Evolutionary conservation across 2,888 invertebrate species (phyloP).

Genomic region (Drosophila testacea): DNA sequence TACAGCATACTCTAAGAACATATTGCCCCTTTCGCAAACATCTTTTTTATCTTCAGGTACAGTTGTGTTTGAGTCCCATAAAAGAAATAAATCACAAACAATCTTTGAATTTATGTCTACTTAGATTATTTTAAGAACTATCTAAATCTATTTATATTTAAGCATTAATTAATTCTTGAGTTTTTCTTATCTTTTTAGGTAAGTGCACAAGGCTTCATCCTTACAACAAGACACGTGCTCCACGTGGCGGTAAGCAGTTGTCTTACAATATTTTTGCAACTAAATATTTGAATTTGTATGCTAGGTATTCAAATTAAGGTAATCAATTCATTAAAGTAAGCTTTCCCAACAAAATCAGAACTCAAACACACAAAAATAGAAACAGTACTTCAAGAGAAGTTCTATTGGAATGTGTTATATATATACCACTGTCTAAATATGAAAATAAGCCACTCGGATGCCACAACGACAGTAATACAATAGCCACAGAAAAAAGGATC

Average conservation of each 20-base stretch:
- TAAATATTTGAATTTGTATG: slow-evolving; percentile 13
- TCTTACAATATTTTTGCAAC: slow-evolving; percentile 30
- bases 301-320: not conserved
- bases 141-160: not conserved
- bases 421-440: not conserved
- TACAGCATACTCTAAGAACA: slow-evolving; percentile 56
- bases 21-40: slow-evolving; percentile 72
- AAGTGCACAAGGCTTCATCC: slow-evolving; percentile 76
- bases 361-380: not conserved
- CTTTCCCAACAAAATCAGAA: not conserved
- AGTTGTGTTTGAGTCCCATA: not conserved
- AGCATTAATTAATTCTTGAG: slow-evolving; percentile 40
- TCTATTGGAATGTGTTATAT: not conserved
- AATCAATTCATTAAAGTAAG: not conserved
- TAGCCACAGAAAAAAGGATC: slow-evolving; percentile 42
- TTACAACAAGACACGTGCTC: slow-evolving; percentile 65
- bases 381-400: not conserved
- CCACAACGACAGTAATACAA: not conserved
- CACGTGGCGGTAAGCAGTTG: slow-evolving; percentile 73
- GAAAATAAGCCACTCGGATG: not conserved
- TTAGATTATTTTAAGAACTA: not conserved
- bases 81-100: slow-evolving; percentile 24
- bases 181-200: slow-evolving; percentile 65
- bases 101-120: slow-evolving; percentile 9
- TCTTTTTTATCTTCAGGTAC: slow-evolving; percentile 65